These are phyloP conservation scores for Lacanobia oleracea DNA, from an alignment of 2,888 invertebrate species.

Conservation along the genomic window DNA sequence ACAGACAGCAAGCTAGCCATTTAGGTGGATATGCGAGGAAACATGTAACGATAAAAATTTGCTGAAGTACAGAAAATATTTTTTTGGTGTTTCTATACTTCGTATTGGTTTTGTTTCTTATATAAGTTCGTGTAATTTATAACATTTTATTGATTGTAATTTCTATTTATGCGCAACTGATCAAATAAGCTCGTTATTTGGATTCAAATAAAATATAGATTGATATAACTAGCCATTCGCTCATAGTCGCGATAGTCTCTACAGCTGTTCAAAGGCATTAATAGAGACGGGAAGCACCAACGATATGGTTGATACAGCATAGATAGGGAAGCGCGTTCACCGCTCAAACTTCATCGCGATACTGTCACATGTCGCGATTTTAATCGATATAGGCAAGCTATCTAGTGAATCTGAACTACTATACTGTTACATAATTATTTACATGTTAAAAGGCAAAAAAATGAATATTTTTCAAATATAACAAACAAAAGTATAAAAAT, in stretches of 20 bases:
- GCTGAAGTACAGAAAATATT: no score
- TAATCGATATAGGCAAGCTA: slow-evolving; percentile 15
- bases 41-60: no score
- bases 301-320: slow-evolving; percentile 30
- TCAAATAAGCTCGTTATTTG: neutral
- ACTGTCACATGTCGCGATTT: slow-evolving; percentile 44
- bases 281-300: slow-evolving; percentile 20
- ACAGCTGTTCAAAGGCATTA: slow-evolving; percentile 13
- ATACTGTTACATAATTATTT: no score
- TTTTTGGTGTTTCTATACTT: no score
- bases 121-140: no score
- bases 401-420: neutral
- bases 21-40: no score
- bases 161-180: neutral
- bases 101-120: no score
- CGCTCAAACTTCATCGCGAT: slow-evolving; percentile 38
- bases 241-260: neutral
- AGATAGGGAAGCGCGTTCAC: slow-evolving; percentile 31
- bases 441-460: no score
- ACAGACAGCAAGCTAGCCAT: no score
- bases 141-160: no score
- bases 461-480: no score
- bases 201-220: slow-evolving; percentile 9
- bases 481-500: no score
- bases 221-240: slow-evolving; percentile 2